Conservation (phyloP, 2,888 invertebrate species). For the Keiferia lycopersicella region DNA sequence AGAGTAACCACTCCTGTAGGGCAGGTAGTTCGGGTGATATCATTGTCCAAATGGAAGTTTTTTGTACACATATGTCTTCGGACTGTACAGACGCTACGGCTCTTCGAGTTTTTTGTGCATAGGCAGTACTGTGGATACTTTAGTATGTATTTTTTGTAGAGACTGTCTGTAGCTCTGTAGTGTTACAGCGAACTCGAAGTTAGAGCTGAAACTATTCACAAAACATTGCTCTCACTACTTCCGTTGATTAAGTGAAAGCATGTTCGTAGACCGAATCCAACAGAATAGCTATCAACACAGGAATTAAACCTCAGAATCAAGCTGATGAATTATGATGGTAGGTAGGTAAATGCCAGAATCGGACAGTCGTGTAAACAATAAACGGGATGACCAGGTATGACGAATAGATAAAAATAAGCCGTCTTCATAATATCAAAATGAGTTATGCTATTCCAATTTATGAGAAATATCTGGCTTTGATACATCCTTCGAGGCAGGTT, state of each 20-base stretch:
- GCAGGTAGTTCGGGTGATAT: conserved; percentile 49
- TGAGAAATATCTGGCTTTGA: too few relatives aligned
- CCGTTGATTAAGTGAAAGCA: conserved; percentile 18
- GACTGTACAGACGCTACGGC: neutral
- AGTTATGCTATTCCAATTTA: neutral
- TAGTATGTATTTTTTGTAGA: neutral
- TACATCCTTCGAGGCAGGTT: too few relatives aligned
- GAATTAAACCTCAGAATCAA: neutral
- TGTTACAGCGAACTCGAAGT: too few relatives aligned
- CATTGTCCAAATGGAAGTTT: conserved; percentile 32
- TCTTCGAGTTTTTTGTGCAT: neutral
- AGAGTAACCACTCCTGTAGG: conserved; percentile 54
- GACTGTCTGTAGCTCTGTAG: too few relatives aligned
- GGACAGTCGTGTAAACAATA: conserved; percentile 1
- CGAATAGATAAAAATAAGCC: conserved; percentile 6
- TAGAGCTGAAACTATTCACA: conserved; percentile 11
- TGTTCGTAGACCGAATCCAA: conserved; percentile 15
- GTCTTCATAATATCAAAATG: too few relatives aligned
- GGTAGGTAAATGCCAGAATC: conserved; percentile 3
- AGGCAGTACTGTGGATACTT: neutral
- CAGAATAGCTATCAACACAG: conserved; percentile 9
- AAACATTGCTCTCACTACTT: conserved; percentile 15
- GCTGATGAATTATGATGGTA: too few relatives aligned
- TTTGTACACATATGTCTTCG: conserved; percentile 16
- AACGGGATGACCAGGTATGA: neutral